phyloP scores from a whole-genome alignment of 2,113 vertebrate genomes.

The Centropristis striata region DNA sequence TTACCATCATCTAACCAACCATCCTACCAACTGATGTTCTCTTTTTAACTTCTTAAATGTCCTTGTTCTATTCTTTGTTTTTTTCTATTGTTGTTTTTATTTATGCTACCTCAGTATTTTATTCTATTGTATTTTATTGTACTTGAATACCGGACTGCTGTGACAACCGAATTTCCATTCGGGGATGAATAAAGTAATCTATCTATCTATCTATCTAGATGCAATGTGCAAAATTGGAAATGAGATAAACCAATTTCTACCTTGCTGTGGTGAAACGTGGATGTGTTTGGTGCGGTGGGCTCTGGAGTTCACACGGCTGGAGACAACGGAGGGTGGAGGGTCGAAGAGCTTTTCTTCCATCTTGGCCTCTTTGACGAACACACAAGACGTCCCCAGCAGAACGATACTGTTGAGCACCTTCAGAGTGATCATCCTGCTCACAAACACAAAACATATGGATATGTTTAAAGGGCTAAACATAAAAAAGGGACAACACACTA shows the following conservation, averaged over 20 bases:
- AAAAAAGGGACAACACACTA: not conserved
- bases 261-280: conserved; percentile 66
- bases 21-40: too few species aligned
- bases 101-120: too few species aligned
- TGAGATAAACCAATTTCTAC: conserved; percentile 58
- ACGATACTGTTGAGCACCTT: conserved; percentile 98
- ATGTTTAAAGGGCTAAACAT: not conserved
- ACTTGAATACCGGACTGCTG: too few species aligned
- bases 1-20: too few species aligned
- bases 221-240: too few species aligned
- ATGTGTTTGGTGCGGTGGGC: conserved; percentile 86
- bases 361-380: conserved; percentile 96
- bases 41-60: too few species aligned
- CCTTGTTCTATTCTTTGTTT: too few species aligned
- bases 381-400: conserved; percentile 94
- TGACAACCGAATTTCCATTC: too few species aligned
- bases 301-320: conserved; percentile 88
- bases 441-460: conserved; percentile 24
- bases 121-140: too few species aligned
- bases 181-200: too few species aligned
- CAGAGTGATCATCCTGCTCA: conserved; percentile 92
- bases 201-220: too few species aligned
- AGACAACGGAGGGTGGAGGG: conserved; percentile 84
- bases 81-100: too few species aligned
- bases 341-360: conserved; percentile 97